These are phyloP conservation scores for Amphipoea lucens DNA, from an alignment of 2,888 invertebrate genomes.

Conservation along the genomic window DNA sequence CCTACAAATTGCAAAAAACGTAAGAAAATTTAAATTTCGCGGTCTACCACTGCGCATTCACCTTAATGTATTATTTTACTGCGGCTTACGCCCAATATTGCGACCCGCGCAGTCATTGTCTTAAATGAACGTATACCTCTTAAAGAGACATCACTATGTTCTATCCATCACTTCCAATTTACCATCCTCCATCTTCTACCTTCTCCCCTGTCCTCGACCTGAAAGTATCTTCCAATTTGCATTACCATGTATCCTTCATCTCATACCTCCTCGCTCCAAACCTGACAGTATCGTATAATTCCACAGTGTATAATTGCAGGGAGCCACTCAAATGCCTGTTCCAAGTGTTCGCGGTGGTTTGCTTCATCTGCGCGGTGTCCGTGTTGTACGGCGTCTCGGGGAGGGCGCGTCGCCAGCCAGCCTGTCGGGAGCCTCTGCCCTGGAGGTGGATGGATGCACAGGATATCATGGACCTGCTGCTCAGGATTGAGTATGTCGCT, in stretches of 20 bases:
- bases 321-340: slow-evolving; percentile 83
- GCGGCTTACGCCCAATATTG: not conserved
- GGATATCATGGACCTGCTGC: slow-evolving; percentile 82
- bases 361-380: slow-evolving; percentile 81
- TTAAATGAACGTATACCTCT: not conserved
- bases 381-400: slow-evolving; percentile 77
- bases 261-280: slow-evolving; percentile 2
- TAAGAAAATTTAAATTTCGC: no score
- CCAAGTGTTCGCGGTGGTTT: slow-evolving; percentile 84
- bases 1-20: no score
- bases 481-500: slow-evolving; percentile 84
- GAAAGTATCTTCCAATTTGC: not conserved
- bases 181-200: not conserved
- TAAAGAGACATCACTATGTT: not conserved
- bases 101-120: not conserved
- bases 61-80: no score
- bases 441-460: slow-evolving; percentile 85
- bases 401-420: slow-evolving; percentile 56
- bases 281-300: slow-evolving; percentile 67
- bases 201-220: not conserved
- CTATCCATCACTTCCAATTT: not conserved
- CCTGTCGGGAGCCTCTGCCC: slow-evolving; percentile 72
- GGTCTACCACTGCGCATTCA: no score
- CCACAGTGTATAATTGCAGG: slow-evolving; percentile 83
- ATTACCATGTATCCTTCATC: not conserved